A percentile compares a stretch with the other conserved stretches of the same genome.
Evolutionary conservation across 2,888 invertebrate species (phyloP).

Genomic region (Anthoptus insignis): DNA sequence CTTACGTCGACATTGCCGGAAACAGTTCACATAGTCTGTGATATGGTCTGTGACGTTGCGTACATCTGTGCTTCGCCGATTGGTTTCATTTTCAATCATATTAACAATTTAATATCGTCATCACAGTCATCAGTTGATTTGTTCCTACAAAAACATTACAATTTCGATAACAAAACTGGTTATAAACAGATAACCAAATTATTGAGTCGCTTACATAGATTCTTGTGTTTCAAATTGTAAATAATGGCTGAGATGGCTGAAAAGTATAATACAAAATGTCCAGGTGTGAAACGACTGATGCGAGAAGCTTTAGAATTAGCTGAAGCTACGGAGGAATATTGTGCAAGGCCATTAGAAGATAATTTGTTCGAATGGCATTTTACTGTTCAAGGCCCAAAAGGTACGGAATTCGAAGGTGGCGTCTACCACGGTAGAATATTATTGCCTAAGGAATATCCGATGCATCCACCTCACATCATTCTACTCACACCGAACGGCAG

Average conservation of each 20-base stretch:
- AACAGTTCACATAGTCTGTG: too few relatives aligned
- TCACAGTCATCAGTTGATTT: conserved; percentile 30
- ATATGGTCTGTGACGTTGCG: conserved; percentile 6
- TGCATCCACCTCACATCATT: conserved; percentile 99
- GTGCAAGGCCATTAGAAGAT: conserved; percentile 96
- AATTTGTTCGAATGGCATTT: conserved; percentile 99
- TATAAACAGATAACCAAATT: conserved; percentile 6
- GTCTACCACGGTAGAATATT: conserved; percentile 97
- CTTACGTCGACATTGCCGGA: too few relatives aligned
- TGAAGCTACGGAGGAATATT: conserved; percentile 96
- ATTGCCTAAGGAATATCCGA: conserved; percentile 97
- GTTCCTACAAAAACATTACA: conserved; percentile 16
- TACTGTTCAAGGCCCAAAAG: conserved; percentile 96
- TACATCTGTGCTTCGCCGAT: conserved; percentile 48
- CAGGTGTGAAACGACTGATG: conserved; percentile 98
- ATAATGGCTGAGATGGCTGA: conserved; percentile 78
- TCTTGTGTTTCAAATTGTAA: conserved; percentile 1
- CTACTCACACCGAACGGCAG: conserved; percentile 97
- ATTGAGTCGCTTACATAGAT: conserved; percentile 11
- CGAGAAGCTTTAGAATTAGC: conserved; percentile 95
- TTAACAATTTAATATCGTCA: conserved; percentile 10
- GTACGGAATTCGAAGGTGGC: conserved; percentile 96
- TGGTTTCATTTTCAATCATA: conserved; percentile 35
- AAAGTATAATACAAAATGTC: conserved; percentile 84
- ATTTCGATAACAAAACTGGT: conserved; percentile 28